Conservation (phyloP, 2,113 vertebrate species). For the Pollimyrus isidori region DNA sequence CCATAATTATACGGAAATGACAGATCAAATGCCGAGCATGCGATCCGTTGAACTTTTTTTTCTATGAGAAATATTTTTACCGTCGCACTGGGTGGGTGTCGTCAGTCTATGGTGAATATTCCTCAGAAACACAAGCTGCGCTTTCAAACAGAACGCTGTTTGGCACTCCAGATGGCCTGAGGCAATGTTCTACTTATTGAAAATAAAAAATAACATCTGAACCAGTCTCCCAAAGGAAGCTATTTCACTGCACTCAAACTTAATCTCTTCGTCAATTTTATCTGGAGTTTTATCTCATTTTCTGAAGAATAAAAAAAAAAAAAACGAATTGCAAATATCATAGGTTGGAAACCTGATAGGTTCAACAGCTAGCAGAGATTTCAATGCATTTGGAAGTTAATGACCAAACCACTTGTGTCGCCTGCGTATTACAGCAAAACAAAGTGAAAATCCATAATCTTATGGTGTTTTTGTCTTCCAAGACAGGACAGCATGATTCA, state of each 20-base stretch:
- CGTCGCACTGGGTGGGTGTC: slow-evolving; percentile 2
- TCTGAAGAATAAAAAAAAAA: not conserved
- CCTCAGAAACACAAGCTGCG: slow-evolving; percentile 5
- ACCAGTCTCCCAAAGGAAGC: slow-evolving; percentile 9
- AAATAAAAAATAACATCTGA: slow-evolving; percentile 17
- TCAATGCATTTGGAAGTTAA: slow-evolving; percentile 12
- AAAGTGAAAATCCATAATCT: not conserved
- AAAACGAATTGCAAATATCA: not conserved
- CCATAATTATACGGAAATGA: slow-evolving; percentile 5
- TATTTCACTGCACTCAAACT: slow-evolving; percentile 8
- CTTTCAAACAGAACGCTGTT: slow-evolving; percentile 11
- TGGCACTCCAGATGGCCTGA: slow-evolving; percentile 15
- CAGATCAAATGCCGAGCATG: not conserved
- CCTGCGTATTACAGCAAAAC: not conserved
- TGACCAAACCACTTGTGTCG: slow-evolving; percentile 8
- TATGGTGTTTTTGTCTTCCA: not conserved
- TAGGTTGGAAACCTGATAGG: not conserved
- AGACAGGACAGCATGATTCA: not conserved
- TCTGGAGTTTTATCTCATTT: slow-evolving; percentile 14
- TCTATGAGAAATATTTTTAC: not conserved
- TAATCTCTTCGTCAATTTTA: slow-evolving; percentile 15
- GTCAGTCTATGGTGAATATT: slow-evolving; percentile 16
- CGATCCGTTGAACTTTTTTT: slow-evolving; percentile 1
- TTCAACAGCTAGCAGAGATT: not conserved
- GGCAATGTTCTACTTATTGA: slow-evolving; percentile 15